Evolutionary conservation across 2,113 vertebrate genomes (phyloP).

Genomic region (Paracyprichromis sp.): DNA sequence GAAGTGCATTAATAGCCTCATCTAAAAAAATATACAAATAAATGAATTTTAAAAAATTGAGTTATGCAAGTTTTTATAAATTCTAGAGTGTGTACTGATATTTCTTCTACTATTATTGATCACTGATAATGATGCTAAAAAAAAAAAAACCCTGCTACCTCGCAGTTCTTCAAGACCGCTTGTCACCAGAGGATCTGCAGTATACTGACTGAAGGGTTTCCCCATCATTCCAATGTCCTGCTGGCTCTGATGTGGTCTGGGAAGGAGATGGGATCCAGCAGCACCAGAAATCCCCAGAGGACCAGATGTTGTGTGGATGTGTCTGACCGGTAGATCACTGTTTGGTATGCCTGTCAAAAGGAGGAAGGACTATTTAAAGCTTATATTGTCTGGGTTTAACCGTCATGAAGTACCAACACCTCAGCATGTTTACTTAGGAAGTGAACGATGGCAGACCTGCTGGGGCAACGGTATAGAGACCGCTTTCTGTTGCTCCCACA

Average conservation of each 20-base stretch:
- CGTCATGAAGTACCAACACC: not conserved
- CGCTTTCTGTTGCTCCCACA: constrained; percentile 41
- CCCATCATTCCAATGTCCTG: constrained; percentile 62
- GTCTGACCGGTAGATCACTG: constrained; percentile 41
- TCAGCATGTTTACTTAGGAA: not conserved
- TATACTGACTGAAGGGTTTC: constrained; percentile 60
- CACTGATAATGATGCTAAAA: not conserved
- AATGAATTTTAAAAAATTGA: fast-evolving
- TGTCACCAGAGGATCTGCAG: constrained; percentile 59
- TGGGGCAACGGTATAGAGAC: constrained; percentile 56
- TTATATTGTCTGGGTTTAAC: not conserved
- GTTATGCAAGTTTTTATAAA: not conserved
- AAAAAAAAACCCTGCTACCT: constrained; percentile 56
- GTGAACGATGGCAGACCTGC: constrained; percentile 14
- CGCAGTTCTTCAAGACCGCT: constrained; percentile 58
- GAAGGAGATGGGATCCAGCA: constrained; percentile 43
- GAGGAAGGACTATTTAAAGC: not conserved
- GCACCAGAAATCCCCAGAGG: constrained; percentile 57
- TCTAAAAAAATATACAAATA: fast-evolving
- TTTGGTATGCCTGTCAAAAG: constrained; percentile 33
- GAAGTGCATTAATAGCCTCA: not conserved
- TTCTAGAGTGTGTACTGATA: not conserved
- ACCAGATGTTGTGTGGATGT: constrained; percentile 47
- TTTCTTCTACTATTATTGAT: not conserved
- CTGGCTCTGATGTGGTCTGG: constrained; percentile 50